Evolutionary conservation across 2,797 vertebrate genomes (phyloP), one percentile per base, ranked within the genome.

Genomic region (Psittacula derbiana): DNA sequence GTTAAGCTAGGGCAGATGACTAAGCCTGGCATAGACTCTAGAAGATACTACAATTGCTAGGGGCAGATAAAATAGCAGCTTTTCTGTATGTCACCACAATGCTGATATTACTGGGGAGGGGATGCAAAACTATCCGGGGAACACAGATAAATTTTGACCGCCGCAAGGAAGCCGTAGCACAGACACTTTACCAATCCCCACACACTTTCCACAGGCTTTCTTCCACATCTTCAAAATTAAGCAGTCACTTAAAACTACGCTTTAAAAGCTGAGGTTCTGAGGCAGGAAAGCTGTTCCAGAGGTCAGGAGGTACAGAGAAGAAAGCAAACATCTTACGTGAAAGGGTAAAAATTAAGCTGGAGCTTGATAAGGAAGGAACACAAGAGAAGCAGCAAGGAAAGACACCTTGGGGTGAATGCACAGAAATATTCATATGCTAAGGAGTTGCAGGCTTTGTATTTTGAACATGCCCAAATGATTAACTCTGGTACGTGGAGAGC

Each of bases 61-160:
- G 52, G 52, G 38, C 67, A 95, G 96, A 96, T 96, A 96, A 96
- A 95, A 87, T 41, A 41, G 49, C 75, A 95, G 74, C 92, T 85
- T 80, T 71, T 85, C 93, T 91, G 90, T 23, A n/a, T 43, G 57
- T 25, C 31, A 52, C 88, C 84, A 89, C 88, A 85, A 28, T 4
- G 33, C 65, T 91, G 93, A 89, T 95, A 96, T 57, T 91, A 21
- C 67, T 30, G 33, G 91, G 93, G 88, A 95, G 94, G 86, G 81
- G 57, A 89, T 64, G 71, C 19, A 70, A 89, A 67, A 49, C 94
- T 58, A 65, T 15, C 46, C 88, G 78, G 62, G 5, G 0, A 86
- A 43, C n/a, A 82, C 31, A 89, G 93, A 96, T 94, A 95, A 97
- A 85, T 65, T 67, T 16, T 53, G 61, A 33, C 47, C 1, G 2